These are phyloP conservation scores for Copidosoma aretas DNA, from an alignment of 2,888 invertebrate species.

Conservation along the genomic window DNA sequence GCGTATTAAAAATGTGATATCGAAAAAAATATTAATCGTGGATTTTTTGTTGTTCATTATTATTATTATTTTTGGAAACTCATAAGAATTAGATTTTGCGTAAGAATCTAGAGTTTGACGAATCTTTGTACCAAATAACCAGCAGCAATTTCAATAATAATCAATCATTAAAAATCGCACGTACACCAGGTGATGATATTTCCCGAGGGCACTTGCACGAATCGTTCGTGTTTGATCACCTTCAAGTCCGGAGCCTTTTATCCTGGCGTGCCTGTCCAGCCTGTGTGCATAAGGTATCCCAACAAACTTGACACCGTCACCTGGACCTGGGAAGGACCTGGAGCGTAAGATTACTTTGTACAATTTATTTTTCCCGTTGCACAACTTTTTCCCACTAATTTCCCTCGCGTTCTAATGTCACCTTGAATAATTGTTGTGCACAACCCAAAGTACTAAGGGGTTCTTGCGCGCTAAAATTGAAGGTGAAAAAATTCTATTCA, in stretches of 20 bases:
- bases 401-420: too few relatives aligned
- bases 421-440: too few relatives aligned
- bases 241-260: slow-evolving; percentile 94
- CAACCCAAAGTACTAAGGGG: too few relatives aligned
- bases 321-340: slow-evolving; percentile 95
- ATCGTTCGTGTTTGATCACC: slow-evolving; percentile 87
- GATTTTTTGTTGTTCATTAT: too few relatives aligned
- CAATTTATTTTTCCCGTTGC: background rate
- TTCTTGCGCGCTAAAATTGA: too few relatives aligned
- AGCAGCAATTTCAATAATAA: background rate
- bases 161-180: background rate
- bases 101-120: too few relatives aligned
- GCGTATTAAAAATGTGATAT: too few relatives aligned
- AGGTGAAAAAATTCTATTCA: too few relatives aligned
- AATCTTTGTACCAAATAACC: too few relatives aligned
- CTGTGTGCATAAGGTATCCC: slow-evolving; percentile 89
- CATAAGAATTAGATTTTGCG: too few relatives aligned
- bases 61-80: too few relatives aligned
- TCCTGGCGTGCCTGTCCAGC: slow-evolving; percentile 94
- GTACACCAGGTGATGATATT: slow-evolving; percentile 84
- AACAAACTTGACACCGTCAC: slow-evolving; percentile 88
- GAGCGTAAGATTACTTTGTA: slow-evolving; percentile 74
- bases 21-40: too few relatives aligned
- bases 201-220: slow-evolving; percentile 96
- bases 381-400: background rate